Evolutionary conservation across 2,797 vertebrate species (phyloP), one percentile per base, ranked within the genome.

Genomic region (Ptychobarbus kaznakovi): DNA sequence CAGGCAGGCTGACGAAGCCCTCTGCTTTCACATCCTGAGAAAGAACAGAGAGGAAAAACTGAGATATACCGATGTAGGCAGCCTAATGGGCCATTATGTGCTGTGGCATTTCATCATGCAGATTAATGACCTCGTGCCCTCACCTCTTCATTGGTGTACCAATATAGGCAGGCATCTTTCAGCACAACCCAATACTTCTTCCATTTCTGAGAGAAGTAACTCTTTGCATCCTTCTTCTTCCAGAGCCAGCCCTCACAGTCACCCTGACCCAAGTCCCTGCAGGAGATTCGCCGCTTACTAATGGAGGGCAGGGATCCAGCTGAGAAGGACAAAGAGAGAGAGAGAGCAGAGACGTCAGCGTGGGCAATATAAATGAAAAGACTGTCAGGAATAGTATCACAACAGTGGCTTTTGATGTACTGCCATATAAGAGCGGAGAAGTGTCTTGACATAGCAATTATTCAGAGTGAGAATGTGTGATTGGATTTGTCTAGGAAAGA

Each of bases 151-250:
- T 99, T 99, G 91, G 97, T 98, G 94, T 99, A 99, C 98, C 98
- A 99, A 83, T 99, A 99, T 1, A 99, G 94, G 77, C 98, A 99
- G 0, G 96, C 96, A 83, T 97, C 97, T 92, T 99, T 99, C 90
- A 99, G 92, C 88, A 99, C 96, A 93, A 99, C 99, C 98, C 98
- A 99, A 88, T 99, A 99, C 91, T 99, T 99, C 90, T 99, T 99
- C 98, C 98, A 99, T 89, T 99, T 99, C 91, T 99, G 98, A 1
- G 98, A 99, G 91, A 99, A 99, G 91, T 99, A 99, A 87, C 97
- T 98, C 93, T 99, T 99, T n/a, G 98, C 98, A 86, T 99, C 98
- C 92, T 98, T 99, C 94, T 99, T 99, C 90, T 99, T 99, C 98
- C 98, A 99, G 84, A 99, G 96, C 98, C 98, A 99, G 76, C 98